Evolutionary conservation across 2,797 vertebrate genomes (phyloP), one percentile per base, ranked within the genome.

Genomic region (Pogoniulus pusillus): DNA sequence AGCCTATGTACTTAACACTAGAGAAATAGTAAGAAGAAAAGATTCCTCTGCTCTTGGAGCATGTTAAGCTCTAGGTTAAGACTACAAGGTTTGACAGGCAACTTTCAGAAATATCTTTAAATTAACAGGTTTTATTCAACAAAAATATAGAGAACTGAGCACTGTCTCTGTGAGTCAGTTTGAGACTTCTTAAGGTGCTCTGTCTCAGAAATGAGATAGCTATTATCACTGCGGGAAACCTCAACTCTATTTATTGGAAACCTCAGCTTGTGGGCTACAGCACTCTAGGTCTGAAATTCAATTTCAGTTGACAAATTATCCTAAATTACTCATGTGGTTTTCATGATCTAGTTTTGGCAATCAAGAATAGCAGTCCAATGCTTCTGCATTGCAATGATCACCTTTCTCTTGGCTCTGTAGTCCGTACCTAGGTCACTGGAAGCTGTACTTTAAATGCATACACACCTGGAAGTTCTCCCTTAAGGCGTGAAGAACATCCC

Each of bases 311-410:
- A 76, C 23, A 35, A 4, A 29, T 30, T 70, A 64, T 35, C 22
- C 71, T 69, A 54, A 70, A 62, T 9, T 0, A 1, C 30, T 66
- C 30, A 51, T 35, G 34, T 20, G 12, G n/a, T 79, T 86, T 68
- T 17, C 80, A 39, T 4, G n/a, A 73, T 37, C 18, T 73, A 26
- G 70, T 86, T 85, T 81, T 60, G 57, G 23, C n/a, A 68, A n/a
- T 65, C 71, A 82, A 82, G 14, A 27, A 72, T 47, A n/a, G 62
- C 9, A 54, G 11, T 27, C 68, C 63, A 63, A n/a, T 7, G 35
- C 22, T 91, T 63, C 76, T 74, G 35, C 27, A n/a, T 43, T 32
- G 73, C 7, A 77, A 85, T 82, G n/a, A 47, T 9, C 23, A 91
- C 20, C 10, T 73, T 77, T 87, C 32, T 59, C 34, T 27, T 35